Evolutionary conservation across 2,113 vertebrate genomes (phyloP).

Genomic region (Campylomormyrus numenius): DNA sequence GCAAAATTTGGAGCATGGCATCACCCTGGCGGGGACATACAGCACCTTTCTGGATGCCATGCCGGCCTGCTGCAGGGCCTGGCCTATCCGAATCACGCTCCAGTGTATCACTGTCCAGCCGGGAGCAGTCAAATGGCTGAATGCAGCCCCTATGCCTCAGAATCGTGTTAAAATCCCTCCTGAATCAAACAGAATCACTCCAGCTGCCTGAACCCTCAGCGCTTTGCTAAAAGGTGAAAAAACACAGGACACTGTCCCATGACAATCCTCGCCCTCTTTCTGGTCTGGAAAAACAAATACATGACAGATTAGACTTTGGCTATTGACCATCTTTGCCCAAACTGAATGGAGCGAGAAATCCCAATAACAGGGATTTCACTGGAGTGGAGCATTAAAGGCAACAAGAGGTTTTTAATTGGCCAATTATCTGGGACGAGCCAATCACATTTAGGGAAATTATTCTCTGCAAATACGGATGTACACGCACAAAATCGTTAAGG

Average conservation of each 20-base stretch:
- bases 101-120: background rate
- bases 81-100: background rate
- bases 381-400: conserved; percentile 47
- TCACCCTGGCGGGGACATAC: background rate
- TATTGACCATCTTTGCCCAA: conserved; percentile 55
- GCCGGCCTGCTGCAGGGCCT: background rate
- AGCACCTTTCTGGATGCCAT: background rate
- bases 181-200: background rate
- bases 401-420: conserved; percentile 23
- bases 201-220: background rate
- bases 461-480: background rate
- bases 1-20: background rate
- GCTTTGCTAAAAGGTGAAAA: background rate
- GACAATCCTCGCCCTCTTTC: background rate
- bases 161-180: background rate
- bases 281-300: background rate
- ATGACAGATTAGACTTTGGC: background rate
- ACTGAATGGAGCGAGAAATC: conserved; percentile 46
- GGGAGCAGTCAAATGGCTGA: background rate
- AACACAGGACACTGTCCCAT: background rate
- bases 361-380: conserved; percentile 46
- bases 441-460: background rate
- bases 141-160: background rate
- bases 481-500: background rate
- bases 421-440: background rate